Conservation (phyloP, 1,140 invertebrate species). For the Catajapyx aquilonaris region DNA sequence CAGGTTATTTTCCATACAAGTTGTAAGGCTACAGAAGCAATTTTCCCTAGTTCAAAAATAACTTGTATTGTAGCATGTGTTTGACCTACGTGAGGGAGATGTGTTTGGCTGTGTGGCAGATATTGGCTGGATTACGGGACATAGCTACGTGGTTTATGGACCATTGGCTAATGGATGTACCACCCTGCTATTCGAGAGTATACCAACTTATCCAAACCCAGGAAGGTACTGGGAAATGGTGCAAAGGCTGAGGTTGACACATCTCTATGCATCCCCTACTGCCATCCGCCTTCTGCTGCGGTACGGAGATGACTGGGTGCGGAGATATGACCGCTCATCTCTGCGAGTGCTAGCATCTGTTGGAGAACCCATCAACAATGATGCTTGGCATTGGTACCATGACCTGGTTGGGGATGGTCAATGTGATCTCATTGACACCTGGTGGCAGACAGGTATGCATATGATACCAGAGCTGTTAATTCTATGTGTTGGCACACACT, state of each 20-base stretch:
- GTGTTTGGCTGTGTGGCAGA: slow-evolving; percentile 34
- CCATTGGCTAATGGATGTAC: slow-evolving; percentile 31
- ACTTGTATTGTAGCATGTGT: slow-evolving; percentile 19
- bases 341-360: slow-evolving; percentile 28
- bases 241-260: slow-evolving; percentile 25
- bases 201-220: slow-evolving; percentile 30
- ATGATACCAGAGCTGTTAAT: neutral
- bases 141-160: slow-evolving; percentile 32
- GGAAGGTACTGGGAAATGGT: slow-evolving; percentile 32
- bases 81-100: slow-evolving; percentile 25
- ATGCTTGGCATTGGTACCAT: slow-evolving; percentile 33
- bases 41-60: neutral
- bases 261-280: slow-evolving; percentile 32
- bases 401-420: slow-evolving; percentile 24
- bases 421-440: slow-evolving; percentile 38
- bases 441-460: slow-evolving; percentile 33
- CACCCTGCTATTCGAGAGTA: slow-evolving; percentile 30
- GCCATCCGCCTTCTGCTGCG: slow-evolving; percentile 27
- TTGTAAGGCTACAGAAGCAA: neutral
- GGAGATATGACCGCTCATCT: slow-evolving; percentile 25
- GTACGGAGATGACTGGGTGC: slow-evolving; percentile 21
- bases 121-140: slow-evolving; percentile 35
- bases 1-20: neutral
- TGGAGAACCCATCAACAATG: slow-evolving; percentile 32
- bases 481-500: neutral